A percentile compares a stretch with the other conserved stretches of the same genome.
These are phyloP conservation scores for Dryas iulia DNA, from an alignment of 1,140 invertebrate species.

Conservation along the genomic window DNA sequence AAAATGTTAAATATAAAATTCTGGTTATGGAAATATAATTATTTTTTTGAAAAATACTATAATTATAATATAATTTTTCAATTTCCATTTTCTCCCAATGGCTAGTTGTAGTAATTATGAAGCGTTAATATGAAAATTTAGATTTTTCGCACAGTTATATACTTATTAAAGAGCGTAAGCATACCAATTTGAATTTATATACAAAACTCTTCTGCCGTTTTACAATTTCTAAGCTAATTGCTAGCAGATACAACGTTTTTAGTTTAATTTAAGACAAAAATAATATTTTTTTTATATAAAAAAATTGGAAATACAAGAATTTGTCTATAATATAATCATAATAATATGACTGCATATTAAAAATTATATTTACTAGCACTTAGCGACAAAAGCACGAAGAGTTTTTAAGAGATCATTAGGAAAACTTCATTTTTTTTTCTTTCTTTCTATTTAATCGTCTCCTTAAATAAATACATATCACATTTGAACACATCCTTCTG, in stretches of 20 bases:
- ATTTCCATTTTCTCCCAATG: conserved; percentile 45
- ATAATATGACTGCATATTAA: neutral
- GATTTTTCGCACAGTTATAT: conserved; percentile 52
- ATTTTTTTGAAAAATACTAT: neutral
- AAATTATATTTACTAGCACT: conserved; percentile 18
- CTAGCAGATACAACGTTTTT: conserved; percentile 21
- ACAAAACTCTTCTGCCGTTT: conserved; percentile 68
- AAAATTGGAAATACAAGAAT: neutral
- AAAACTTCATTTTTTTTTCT: conserved; percentile 68
- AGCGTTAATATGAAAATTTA: conserved; percentile 69
- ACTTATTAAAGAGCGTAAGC: conserved; percentile 66
- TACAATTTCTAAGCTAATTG: conserved; percentile 19
- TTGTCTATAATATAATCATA: neutral
- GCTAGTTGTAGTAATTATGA: conserved; percentile 30
- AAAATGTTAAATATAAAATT: neutral
- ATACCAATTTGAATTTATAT: conserved; percentile 78
- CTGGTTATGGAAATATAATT: neutral
- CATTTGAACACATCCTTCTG: conserved; percentile 77
- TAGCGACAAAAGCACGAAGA: conserved; percentile 60
- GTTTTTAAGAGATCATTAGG: conserved; percentile 77
- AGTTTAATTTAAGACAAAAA: neutral
- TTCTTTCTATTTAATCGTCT: conserved; percentile 53
- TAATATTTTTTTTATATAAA: neutral
- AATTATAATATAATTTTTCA: neutral
- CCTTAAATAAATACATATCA: conserved; percentile 78